These are phyloP conservation scores for Acanthococcus lagerstroemiae DNA, from an alignment of 2,888 invertebrate genomes.

Conservation along the genomic window DNA sequence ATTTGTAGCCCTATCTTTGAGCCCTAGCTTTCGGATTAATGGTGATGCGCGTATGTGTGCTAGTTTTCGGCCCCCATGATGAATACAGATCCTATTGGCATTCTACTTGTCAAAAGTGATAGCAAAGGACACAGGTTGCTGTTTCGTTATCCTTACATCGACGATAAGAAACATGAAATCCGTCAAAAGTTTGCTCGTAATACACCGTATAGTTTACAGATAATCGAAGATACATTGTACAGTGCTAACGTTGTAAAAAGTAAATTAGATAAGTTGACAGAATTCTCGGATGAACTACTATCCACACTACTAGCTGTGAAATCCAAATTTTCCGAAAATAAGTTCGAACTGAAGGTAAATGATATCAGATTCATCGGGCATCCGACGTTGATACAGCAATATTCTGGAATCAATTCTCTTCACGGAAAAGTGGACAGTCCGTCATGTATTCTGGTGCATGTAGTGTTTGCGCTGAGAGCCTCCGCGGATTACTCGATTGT, in stretches of 20 bases:
- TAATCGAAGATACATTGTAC: slow-evolving; percentile 64
- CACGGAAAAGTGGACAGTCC: slow-evolving; percentile 19
- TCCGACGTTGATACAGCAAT: slow-evolving; percentile 62
- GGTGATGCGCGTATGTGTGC: no score
- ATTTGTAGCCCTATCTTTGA: no score
- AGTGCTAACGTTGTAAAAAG: slow-evolving; percentile 40
- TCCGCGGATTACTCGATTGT: slow-evolving; percentile 84
- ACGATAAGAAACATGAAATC: slow-evolving; percentile 50
- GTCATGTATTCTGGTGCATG: slow-evolving; percentile 71
- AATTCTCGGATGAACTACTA: slow-evolving; percentile 72
- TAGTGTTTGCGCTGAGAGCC: slow-evolving; percentile 84
- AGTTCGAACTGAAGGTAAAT: slow-evolving; percentile 90
- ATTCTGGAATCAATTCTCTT: slow-evolving; percentile 42
- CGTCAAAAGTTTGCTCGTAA: slow-evolving; percentile 55
- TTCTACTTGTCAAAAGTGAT: slow-evolving; percentile 88
- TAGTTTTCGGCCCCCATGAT: no score
- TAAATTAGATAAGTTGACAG: slow-evolving; percentile 55
- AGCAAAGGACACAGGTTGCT: slow-evolving; percentile 86
- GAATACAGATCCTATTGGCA: slow-evolving; percentile 80
- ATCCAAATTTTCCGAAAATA: slow-evolving; percentile 74
- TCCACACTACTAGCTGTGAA: slow-evolving; percentile 86
- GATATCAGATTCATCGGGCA: slow-evolving; percentile 93
- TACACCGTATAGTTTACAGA: slow-evolving; percentile 63
- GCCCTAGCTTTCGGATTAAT: no score
- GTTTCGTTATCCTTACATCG: slow-evolving; percentile 78